Evolutionary conservation across 2,797 vertebrate species (phyloP).

Genomic region (Anas capensis): DNA sequence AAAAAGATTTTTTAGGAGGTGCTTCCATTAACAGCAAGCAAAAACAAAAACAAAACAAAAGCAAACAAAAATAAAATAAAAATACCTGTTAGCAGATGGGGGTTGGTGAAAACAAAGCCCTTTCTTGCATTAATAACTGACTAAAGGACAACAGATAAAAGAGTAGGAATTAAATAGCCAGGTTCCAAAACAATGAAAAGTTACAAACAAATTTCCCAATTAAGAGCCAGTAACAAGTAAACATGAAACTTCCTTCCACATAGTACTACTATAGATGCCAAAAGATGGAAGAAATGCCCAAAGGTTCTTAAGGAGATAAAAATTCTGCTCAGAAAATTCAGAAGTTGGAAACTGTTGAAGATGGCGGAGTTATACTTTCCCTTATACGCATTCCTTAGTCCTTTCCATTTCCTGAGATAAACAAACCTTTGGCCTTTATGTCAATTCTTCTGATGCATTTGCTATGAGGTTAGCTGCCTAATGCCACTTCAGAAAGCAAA

Average conservation of each 20-base stretch:
- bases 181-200: background rate
- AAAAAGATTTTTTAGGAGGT: background rate
- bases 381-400: background rate
- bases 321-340: background rate
- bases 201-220: background rate
- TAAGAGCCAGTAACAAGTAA: background rate
- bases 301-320: background rate
- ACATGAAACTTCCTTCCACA: background rate
- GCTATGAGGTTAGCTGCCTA: background rate
- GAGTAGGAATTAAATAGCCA: background rate
- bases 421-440: background rate
- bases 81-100: background rate
- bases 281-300: background rate
- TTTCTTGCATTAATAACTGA: background rate
- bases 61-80: background rate
- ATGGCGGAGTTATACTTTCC: background rate
- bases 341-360: background rate
- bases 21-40: background rate
- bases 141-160: background rate
- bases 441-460: background rate
- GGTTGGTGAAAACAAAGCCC: background rate
- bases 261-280: background rate
- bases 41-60: background rate
- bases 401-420: background rate
- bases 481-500: background rate